These are phyloP conservation scores for Linepithema humile DNA, from an alignment of 1,140 invertebrate genomes.

Conservation along the genomic window DNA sequence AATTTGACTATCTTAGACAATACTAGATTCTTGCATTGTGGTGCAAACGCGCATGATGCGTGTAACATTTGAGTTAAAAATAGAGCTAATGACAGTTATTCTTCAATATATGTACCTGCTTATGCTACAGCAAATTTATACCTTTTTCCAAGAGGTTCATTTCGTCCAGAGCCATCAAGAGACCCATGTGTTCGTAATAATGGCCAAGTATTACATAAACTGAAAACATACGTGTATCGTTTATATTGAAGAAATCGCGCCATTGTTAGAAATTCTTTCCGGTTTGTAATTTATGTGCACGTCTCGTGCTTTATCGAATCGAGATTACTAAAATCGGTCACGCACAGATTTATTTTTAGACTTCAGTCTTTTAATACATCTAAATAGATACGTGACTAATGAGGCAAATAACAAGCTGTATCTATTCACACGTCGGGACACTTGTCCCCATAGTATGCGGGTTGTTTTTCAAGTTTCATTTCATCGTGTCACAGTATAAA, in stretches of 20 bases:
- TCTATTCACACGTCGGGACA: conserved; percentile 51
- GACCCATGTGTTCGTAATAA: conserved; percentile 93
- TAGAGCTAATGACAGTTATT: conserved; percentile 48
- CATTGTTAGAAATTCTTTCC: not conserved
- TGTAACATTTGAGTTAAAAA: not conserved
- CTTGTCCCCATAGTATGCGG: conserved; percentile 49
- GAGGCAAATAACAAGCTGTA: not conserved
- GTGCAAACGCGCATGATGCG: not conserved
- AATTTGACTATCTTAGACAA: not conserved
- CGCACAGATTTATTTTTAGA: conserved; percentile 54
- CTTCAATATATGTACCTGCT: conserved; percentile 61
- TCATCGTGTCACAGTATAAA: not conserved
- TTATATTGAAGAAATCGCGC: not conserved
- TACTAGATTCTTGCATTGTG: not conserved
- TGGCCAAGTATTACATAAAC: conserved; percentile 97
- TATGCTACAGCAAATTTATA: conserved; percentile 77
- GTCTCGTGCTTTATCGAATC: not conserved
- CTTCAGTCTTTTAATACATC: conserved; percentile 12
- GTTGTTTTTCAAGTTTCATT: conserved; percentile 19
- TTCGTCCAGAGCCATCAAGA: conserved; percentile 92
- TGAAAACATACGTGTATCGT: conserved; percentile 83
- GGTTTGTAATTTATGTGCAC: not conserved
- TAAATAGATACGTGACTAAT: conserved; percentile 37
- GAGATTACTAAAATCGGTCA: conserved; percentile 13
- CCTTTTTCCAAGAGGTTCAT: conserved; percentile 93